Percentiles rank a stretch among this genome's conserved stretches.
phyloP scores from a whole-genome alignment of 2,113 vertebrate genomes.

The Uropsilus gracilis region DNA sequence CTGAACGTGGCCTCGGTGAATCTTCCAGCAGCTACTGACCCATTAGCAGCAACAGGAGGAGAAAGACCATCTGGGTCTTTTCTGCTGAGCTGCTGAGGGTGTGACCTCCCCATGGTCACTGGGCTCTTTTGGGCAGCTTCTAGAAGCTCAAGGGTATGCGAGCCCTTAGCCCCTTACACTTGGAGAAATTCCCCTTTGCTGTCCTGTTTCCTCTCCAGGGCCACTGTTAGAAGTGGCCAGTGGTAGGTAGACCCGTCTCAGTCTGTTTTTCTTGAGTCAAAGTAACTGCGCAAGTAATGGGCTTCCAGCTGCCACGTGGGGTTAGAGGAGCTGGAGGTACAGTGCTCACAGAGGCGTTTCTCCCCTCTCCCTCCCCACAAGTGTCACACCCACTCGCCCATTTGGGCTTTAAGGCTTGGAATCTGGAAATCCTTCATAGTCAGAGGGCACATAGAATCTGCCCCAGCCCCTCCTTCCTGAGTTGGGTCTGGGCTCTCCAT shows the following conservation, averaged over 20 bases:
- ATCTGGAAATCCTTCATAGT: not conserved
- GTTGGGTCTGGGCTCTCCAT: too few relatives aligned
- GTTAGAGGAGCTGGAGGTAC: not conserved
- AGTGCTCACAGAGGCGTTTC: not conserved
- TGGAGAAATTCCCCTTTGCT: constrained; percentile 16
- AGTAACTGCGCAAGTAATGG: constrained; percentile 32
- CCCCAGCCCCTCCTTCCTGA: too few relatives aligned
- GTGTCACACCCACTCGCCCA: not conserved
- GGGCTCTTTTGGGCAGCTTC: not conserved
- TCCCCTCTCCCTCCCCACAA: too few relatives aligned
- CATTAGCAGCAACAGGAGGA: not conserved
- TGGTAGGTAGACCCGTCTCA: not conserved
- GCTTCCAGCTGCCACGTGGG: not conserved
- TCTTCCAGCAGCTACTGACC: constrained; percentile 18
- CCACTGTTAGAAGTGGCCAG: constrained; percentile 47
- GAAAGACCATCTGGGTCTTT: not conserved
- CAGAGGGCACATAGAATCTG: too few relatives aligned
- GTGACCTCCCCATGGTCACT: not conserved
- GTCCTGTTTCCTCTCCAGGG: not conserved
- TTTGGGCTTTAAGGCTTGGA: not conserved
- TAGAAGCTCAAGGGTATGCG: not conserved
- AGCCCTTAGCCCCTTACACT: not conserved
- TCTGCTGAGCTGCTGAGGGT: not conserved
- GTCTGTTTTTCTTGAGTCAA: constrained; percentile 51
- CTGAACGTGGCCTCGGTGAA: constrained; percentile 21